Evolutionary conservation across 2,797 vertebrate genomes (phyloP), one percentile per base, ranked within the genome.

Genomic region (Selene dorsalis): DNA sequence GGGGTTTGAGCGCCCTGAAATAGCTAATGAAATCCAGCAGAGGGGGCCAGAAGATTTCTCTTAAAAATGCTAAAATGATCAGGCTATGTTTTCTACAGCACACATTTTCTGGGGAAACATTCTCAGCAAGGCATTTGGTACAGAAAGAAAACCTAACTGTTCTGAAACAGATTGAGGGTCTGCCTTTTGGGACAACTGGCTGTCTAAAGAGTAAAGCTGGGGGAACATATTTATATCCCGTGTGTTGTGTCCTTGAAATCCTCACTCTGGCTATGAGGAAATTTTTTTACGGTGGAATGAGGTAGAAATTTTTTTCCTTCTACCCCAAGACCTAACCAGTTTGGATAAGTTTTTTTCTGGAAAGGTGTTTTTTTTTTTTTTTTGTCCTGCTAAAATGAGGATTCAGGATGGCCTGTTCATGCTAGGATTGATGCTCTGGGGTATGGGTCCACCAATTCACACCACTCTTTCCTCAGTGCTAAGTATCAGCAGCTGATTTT

Each of bases 21-120:
- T 56, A 50, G 65, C 69, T 47, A 35, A 68, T 43, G 3, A 43
- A 63, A 30, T 64, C 91, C 93, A 92, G 86, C 80, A 93, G 93
- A 88, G 86, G 92, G 92, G 28, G 91, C 88, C 83, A 84, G 38
- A 90, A 81, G 76, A 88, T 86, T 85, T 89, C 60, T 57, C 39
- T 72, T 57, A 10, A 69, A 68, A 32, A 17, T 24, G 38, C n/a
- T 43, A n/a, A 62, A 59, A 52, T 17, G 52, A 61, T 20, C 68
- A 73, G 47, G 24, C 26, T n/a, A 11, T 68, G 43, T 61, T 45
- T 38, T 72, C 57, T 58, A n/a, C 52, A n/a, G 55, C 30, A 52
- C 3, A 11, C 62, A 43, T 71, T 57, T 74, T 71, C 17, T 26
- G 45, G 32, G 64, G 73, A 80, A 79, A 79, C 38, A 52, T 79